A percentile compares a stretch with the other conserved stretches of the same genome.
Evolutionary conservation across 2,797 vertebrate species (phyloP).

Genomic region (Tachyglossus aculeatus): DNA sequence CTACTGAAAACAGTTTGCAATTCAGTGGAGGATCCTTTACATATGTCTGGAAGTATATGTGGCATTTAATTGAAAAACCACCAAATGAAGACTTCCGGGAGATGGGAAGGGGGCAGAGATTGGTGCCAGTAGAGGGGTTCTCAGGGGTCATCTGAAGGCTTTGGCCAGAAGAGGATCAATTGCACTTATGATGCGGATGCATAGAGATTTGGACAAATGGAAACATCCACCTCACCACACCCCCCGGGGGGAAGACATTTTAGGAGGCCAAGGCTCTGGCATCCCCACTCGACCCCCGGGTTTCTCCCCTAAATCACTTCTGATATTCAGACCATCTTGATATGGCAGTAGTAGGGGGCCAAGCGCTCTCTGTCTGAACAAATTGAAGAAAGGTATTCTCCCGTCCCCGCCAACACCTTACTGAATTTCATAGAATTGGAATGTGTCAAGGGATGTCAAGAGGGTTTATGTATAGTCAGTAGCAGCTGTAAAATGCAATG

Average conservation of each 20-base stretch:
- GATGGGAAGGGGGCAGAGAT: background rate
- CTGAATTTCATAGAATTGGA: background rate
- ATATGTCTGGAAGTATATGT: conserved; percentile 1
- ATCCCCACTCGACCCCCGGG: rapidly evolving
- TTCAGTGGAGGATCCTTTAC: conserved; percentile 39
- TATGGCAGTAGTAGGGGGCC: no score
- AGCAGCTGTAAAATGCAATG: background rate
- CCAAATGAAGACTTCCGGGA: conserved; percentile 16
- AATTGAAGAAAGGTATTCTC: no score
- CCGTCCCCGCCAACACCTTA: no score
- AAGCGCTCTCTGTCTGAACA: no score
- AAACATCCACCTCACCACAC: background rate
- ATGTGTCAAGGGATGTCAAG: background rate
- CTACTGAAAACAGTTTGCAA: conserved; percentile 24
- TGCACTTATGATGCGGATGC: background rate
- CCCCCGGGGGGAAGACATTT: background rate
- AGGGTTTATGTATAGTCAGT: background rate
- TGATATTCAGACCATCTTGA: no score
- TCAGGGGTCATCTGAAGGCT: background rate
- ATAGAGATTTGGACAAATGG: background rate
- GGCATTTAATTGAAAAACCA: conserved; percentile 43
- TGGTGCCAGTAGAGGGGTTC: background rate
- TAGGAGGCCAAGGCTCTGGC: background rate
- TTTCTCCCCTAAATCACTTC: no score
- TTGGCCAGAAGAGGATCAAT: background rate